Percentiles rank a stretch among this genome's conserved stretches.
Conservation (phyloP, 2,797 vertebrate genomes). For the Sebastes taczanowskii region DNA sequence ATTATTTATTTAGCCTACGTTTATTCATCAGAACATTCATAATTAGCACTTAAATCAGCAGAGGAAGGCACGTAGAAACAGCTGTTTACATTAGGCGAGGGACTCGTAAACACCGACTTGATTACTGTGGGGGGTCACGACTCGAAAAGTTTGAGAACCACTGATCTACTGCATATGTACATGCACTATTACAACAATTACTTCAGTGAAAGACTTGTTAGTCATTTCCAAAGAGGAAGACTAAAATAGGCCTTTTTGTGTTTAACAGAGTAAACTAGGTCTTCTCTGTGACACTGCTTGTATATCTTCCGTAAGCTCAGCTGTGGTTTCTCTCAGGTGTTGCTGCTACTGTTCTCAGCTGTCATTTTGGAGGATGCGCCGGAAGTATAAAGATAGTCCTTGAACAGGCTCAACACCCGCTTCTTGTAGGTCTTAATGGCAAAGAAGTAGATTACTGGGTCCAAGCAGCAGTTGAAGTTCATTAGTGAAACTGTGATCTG, state of each 20-base stretch:
- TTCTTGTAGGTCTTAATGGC: slow-evolving; percentile 88
- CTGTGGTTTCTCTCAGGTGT: slow-evolving; percentile 73
- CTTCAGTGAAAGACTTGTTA: background rate
- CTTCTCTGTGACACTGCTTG: background rate
- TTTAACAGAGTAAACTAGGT: background rate
- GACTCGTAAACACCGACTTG: no score
- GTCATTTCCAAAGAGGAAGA: background rate
- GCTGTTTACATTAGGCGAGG: no score
- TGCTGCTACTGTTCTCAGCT: slow-evolving; percentile 85
- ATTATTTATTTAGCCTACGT: no score
- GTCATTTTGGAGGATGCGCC: slow-evolving; percentile 76
- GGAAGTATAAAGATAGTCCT: slow-evolving; percentile 73
- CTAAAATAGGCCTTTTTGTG: background rate
- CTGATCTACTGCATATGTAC: background rate
- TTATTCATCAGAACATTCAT: no score
- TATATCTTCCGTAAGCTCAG: background rate
- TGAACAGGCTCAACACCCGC: slow-evolving; percentile 84
- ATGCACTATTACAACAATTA: background rate
- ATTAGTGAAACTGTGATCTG: slow-evolving; percentile 87
- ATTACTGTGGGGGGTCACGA: no score
- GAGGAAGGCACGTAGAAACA: no score
- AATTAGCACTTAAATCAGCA: no score
- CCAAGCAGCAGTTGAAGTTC: slow-evolving; percentile 90
- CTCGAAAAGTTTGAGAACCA: no score
- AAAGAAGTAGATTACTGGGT: slow-evolving; percentile 90